Evolutionary conservation across 2,113 vertebrate genomes (phyloP).

Genomic region (Leptodactylus fuscus): DNA sequence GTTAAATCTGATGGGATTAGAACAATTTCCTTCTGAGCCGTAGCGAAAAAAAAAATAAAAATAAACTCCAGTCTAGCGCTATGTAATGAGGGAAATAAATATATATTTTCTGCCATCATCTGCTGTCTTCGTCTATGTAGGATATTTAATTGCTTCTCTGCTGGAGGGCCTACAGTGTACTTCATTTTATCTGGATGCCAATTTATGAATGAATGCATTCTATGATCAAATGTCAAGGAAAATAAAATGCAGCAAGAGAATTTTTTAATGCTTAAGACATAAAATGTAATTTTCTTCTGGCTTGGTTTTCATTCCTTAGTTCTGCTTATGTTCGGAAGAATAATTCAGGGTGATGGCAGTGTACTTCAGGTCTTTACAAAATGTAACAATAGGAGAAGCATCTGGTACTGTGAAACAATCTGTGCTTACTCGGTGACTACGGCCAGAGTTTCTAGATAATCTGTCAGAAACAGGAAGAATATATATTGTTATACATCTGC

Average conservation of each 20-base stretch:
- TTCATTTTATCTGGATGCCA: constrained; percentile 34
- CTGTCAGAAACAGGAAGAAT: constrained; percentile 63
- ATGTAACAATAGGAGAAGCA: constrained; percentile 58
- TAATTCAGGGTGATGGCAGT: constrained; percentile 31
- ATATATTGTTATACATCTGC: constrained; percentile 63
- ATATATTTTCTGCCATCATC: constrained; percentile 45
- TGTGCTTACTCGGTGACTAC: constrained; percentile 56
- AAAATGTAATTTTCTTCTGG: constrained; percentile 25
- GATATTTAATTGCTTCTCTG: constrained; percentile 46
- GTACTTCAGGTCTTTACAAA: constrained; percentile 43
- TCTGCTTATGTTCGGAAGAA: constrained; percentile 13
- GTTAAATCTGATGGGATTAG: constrained; percentile 58
- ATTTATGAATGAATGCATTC: constrained; percentile 49
- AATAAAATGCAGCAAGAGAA: background rate
- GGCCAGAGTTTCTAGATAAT: constrained; percentile 61
- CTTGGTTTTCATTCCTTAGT: background rate
- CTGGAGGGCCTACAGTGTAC: constrained; percentile 39
- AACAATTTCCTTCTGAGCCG: constrained; percentile 58
- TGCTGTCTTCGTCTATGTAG: constrained; percentile 31
- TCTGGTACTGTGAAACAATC: constrained; percentile 60
- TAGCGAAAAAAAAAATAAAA: constrained; percentile 15
- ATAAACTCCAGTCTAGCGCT: constrained; percentile 43
- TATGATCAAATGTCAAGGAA: constrained; percentile 39
- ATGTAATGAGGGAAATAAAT: constrained; percentile 41
- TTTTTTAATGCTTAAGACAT: constrained; percentile 30